These are phyloP conservation scores for Lacerta agilis DNA, from an alignment of 2,797 vertebrate species.

Conservation along the genomic window DNA sequence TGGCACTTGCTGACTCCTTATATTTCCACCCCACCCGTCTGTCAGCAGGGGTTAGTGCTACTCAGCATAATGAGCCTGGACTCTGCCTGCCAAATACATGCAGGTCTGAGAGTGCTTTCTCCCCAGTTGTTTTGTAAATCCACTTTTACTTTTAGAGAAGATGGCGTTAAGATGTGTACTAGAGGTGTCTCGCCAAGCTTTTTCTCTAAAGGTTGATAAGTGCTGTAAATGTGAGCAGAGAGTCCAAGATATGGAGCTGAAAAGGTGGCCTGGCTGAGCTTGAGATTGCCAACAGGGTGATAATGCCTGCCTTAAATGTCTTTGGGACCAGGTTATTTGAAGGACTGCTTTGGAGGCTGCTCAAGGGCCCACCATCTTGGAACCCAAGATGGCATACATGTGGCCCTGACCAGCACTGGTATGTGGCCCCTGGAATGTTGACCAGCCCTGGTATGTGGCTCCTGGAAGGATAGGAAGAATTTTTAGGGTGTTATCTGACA, in stretches of 20 bases:
- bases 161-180: slow-evolving; percentile 48
- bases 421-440: no score
- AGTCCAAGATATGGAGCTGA: slow-evolving; percentile 39
- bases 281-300: slow-evolving; percentile 41
- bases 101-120: slow-evolving; percentile 13
- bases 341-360: no score
- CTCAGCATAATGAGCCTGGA: slow-evolving; percentile 45
- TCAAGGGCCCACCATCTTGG: background rate
- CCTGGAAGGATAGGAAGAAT: background rate
- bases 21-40: slow-evolving; percentile 3
- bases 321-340: no score
- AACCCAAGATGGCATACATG: no score
- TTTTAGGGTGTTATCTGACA: background rate
- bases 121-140: slow-evolving; percentile 38
- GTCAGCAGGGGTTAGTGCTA: background rate
- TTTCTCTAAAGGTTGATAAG: background rate
- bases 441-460: no score
- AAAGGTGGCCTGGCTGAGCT: slow-evolving; percentile 46
- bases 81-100: background rate
- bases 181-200: slow-evolving; percentile 38
- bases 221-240: background rate
- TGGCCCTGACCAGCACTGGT: no score
- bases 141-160: slow-evolving; percentile 56
- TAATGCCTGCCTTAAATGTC: slow-evolving; percentile 26
- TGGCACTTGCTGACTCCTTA: slow-evolving; percentile 35